phyloP scores from a whole-genome alignment of 2,797 vertebrate genomes.

The Coreius guichenoti region DNA sequence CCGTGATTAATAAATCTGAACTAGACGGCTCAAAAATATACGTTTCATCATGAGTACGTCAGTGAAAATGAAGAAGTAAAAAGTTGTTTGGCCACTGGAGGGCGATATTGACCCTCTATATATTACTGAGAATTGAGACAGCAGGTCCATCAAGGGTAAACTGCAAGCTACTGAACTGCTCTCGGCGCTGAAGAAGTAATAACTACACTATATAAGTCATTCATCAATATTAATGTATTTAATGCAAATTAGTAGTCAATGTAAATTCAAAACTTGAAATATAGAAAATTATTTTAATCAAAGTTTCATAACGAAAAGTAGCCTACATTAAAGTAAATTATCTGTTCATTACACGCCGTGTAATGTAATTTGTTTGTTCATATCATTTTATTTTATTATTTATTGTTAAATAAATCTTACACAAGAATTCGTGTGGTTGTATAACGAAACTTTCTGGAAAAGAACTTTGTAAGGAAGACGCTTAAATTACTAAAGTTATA shows the following conservation, averaged over 20 bases:
- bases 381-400: background rate
- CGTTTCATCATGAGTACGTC: background rate
- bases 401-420: background rate
- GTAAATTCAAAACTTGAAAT: background rate
- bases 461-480: background rate
- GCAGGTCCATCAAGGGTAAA: background rate
- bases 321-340: background rate
- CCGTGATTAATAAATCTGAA: background rate
- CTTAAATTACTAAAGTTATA: no score
- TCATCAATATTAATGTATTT: background rate
- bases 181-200: background rate
- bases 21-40: background rate
- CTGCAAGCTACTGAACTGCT: background rate
- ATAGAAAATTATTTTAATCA: background rate
- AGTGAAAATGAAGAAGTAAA: background rate
- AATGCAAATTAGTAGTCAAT: background rate
- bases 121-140: background rate
- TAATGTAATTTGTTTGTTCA: background rate
- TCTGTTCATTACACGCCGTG: background rate
- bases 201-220: background rate
- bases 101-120: constrained; percentile 64
- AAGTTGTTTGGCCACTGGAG: constrained; percentile 67
- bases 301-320: background rate
- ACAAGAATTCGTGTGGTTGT: no score
- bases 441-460: background rate